A percentile compares a stretch with the other conserved stretches of the same genome.
Conservation (phyloP, 2,797 vertebrate species). For the Crenichthys baileyi region DNA sequence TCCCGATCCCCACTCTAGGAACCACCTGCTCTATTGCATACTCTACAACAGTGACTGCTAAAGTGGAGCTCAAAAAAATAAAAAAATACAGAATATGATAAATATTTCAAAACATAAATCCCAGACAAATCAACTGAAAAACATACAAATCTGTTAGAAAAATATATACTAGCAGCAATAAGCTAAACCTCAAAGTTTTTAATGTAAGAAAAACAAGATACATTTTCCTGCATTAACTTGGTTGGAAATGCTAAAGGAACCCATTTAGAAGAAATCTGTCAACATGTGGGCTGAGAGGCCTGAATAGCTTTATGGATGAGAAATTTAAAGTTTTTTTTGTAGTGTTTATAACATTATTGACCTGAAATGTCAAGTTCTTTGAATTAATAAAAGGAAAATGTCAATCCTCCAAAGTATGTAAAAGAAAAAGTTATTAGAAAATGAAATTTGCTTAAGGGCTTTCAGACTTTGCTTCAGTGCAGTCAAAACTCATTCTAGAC, state of each 20-base stretch:
- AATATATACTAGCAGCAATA: too few species aligned
- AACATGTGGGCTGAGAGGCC: not conserved
- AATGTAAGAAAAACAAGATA: not conserved
- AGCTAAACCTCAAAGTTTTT: too few species aligned
- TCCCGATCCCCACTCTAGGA: too few species aligned
- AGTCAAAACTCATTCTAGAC: not conserved
- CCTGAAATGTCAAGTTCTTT: not conserved
- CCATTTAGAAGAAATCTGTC: not conserved
- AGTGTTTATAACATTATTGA: not conserved
- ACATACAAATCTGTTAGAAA: not conserved
- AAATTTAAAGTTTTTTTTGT: not conserved
- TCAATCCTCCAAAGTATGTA: not conserved
- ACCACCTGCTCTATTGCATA: conserved; percentile 1
- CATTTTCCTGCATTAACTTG: not conserved
- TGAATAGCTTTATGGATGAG: not conserved
- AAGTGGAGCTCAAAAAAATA: not conserved
- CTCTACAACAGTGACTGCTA: not conserved
- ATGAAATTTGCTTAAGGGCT: not conserved
- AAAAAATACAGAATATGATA: not conserved
- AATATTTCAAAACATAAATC: not conserved
- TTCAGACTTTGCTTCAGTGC: not conserved
- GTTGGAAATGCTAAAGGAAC: not conserved
- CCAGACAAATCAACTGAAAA: not conserved
- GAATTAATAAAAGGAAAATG: not conserved
- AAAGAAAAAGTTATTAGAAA: not conserved